A percentile compares a stretch with the other conserved stretches of the same genome.
Conservation (phyloP, 2,888 invertebrate species). For the Sialis fuliginosa region DNA sequence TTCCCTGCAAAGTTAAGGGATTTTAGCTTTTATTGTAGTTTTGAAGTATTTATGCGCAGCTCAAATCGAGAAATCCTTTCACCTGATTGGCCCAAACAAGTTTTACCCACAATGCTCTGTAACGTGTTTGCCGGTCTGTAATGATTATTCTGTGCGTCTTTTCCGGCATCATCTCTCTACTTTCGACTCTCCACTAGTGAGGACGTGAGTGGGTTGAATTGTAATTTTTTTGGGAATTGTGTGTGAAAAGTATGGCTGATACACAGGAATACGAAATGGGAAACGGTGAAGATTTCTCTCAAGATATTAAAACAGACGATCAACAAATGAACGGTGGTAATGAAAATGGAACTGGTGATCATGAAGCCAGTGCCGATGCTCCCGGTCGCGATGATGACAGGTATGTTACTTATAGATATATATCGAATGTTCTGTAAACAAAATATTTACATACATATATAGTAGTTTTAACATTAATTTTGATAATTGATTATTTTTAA, state of each 20-base stretch:
- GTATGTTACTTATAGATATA: constrained; percentile 26
- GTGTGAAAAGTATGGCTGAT: constrained; percentile 29
- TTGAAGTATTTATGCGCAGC: not conserved
- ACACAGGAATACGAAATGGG: constrained; percentile 50
- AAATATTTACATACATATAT: no score
- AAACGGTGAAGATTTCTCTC: constrained; percentile 64
- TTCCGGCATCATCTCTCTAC: constrained; percentile 6
- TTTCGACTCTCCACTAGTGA: not conserved
- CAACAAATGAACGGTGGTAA: constrained; percentile 35
- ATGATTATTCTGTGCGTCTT: constrained; percentile 1
- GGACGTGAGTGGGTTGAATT: constrained; percentile 1
- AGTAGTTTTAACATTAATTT: no score
- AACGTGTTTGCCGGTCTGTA: not conserved
- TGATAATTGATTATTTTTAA: no score
- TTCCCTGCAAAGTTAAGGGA: not conserved
- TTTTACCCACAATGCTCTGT: constrained; percentile 4
- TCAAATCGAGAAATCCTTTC: not conserved
- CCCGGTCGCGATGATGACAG: constrained; percentile 68
- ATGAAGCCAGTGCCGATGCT: constrained; percentile 47
- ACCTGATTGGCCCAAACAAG: not conserved
- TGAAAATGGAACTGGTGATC: constrained; percentile 49
- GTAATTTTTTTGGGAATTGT: not conserved
- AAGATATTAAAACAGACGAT: constrained; percentile 43
- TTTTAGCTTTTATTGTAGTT: not conserved
- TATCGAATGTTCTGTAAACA: not conserved